Base-by-base conservation (phyloP, 2,888 invertebrate genomes). In the Uloborus plumipes region DNA sequence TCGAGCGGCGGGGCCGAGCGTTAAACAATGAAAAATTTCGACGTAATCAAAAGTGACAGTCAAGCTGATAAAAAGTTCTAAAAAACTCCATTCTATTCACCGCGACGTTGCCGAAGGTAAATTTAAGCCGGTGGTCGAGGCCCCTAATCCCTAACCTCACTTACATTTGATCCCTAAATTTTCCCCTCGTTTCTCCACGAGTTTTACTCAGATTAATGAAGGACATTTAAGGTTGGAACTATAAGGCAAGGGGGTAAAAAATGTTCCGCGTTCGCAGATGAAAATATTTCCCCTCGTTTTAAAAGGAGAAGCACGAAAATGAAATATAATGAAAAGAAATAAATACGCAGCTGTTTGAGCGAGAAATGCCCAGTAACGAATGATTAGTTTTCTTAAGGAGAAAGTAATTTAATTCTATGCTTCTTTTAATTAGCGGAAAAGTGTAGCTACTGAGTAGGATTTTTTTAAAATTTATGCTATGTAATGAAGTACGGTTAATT, bases 1-100 rank as follows among this genome's bases (percentile, higher is more conserved):
- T 20, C 26, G 11, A 26, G 51, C 58, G 50, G 74, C 80, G 70
- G 69, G 71, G 55, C 65, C 71, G 31, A 26, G 77, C 50, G 77
- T 55, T 47, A n/a, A 16, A n/a, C 64, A 74, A 31, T 81, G 80
- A 81, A 69, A 72, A 65, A 81, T 81, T 81, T 70, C 74, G 22
- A 49, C 64, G 22, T 81, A 74, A 81, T 81, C 80, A 81, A 58
- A 70, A 70, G 70, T 75, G 80, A 81, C 80, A 58, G 49, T 49
- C n/a, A 18, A 39, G 47, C 64, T 39, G 51, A 62, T 55, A 39
- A 62, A 71, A 69, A 39, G 53, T 49, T 50, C 65, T 71, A 78
- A 78, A 78, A 71, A 18, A 55, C 15, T 31, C 31, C 49, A 65
- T 49, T 18, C 20, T 20, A 20, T 55, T 20, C 11, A 16, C 18